A percentile compares a stretch with the other conserved stretches of the same genome.
phyloP scores from a whole-genome alignment of 2,797 vertebrate species.

The Sparidentex hasta region DNA sequence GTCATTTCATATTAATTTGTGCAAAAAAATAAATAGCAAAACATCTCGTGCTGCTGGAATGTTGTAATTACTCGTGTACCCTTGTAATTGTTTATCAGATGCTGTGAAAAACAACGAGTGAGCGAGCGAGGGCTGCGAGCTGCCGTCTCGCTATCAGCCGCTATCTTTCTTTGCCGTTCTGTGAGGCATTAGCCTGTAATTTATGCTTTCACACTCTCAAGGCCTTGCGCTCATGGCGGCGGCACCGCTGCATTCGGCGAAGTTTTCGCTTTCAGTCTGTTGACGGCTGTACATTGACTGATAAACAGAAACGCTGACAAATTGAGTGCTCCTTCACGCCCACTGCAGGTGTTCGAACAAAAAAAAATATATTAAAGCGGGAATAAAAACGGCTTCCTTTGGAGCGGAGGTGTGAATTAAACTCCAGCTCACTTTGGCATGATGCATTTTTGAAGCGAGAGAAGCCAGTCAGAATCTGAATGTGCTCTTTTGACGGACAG shows the following conservation, averaged over 20 bases:
- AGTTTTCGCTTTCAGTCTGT: slow-evolving; percentile 66
- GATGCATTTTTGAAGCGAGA: slow-evolving; percentile 45
- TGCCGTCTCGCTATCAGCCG: slow-evolving; percentile 65
- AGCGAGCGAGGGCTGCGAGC: slow-evolving; percentile 45
- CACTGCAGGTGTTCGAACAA: slow-evolving; percentile 75
- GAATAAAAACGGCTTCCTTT: slow-evolving; percentile 21
- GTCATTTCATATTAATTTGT: slow-evolving; percentile 64
- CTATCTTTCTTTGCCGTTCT: slow-evolving; percentile 55
- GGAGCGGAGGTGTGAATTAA: slow-evolving; percentile 62
- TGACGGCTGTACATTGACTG: slow-evolving; percentile 67
- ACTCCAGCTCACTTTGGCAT: slow-evolving; percentile 31
- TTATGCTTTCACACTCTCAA: slow-evolving; percentile 70
- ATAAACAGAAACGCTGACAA: slow-evolving; percentile 66
- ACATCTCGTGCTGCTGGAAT: slow-evolving; percentile 28
- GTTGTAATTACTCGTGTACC: slow-evolving; percentile 66
- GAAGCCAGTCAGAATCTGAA: neutral
- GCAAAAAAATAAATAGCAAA: neutral
- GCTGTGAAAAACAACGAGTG: slow-evolving; percentile 55
- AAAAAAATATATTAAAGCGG: slow-evolving; percentile 18
- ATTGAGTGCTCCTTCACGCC: slow-evolving; percentile 59
- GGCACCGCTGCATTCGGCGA: slow-evolving; percentile 35
- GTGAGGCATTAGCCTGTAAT: slow-evolving; percentile 74
- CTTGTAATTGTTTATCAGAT: slow-evolving; percentile 75
- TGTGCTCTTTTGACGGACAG: neutral
- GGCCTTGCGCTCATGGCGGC: slow-evolving; percentile 46